Evolutionary conservation across 1,140 invertebrate species (phyloP).

Genomic region (Coptotermes formosanus): DNA sequence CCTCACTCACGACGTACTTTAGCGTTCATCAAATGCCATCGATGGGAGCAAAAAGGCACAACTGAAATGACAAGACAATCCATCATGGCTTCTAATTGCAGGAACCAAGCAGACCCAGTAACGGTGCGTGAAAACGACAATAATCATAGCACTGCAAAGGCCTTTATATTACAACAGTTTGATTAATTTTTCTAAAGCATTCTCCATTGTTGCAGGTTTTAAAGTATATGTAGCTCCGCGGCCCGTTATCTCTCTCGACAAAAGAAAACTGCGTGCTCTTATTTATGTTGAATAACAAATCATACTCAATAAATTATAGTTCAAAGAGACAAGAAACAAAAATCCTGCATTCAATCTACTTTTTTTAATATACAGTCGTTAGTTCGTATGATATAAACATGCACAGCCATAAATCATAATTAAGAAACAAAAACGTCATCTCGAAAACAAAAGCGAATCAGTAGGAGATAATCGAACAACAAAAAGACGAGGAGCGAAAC

Average conservation of each 20-base stretch:
- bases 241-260: not conserved
- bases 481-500: not conserved
- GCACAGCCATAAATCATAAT: conserved; percentile 2
- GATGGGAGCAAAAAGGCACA: not conserved
- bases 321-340: not conserved
- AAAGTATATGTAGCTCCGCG: not conserved
- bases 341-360: not conserved
- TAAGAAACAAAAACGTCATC: conserved; percentile 13
- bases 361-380: not conserved
- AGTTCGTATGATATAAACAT: not conserved
- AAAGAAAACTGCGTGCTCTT: not conserved
- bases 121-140: not conserved
- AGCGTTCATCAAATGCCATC: not conserved
- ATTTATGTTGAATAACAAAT: conserved; percentile 3
- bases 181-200: not conserved
- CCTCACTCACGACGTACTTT: not conserved
- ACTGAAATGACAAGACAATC: not conserved
- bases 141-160: not conserved
- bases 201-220: not conserved
- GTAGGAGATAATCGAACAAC: not conserved
- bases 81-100: conserved; percentile 5
- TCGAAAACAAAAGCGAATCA: conserved; percentile 2
- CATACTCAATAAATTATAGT: not conserved
- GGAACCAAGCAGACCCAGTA: not conserved
- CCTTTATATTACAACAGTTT: not conserved